phyloP scores from a whole-genome alignment of 2,888 invertebrate genomes.

The Lissonota sp. region DNA sequence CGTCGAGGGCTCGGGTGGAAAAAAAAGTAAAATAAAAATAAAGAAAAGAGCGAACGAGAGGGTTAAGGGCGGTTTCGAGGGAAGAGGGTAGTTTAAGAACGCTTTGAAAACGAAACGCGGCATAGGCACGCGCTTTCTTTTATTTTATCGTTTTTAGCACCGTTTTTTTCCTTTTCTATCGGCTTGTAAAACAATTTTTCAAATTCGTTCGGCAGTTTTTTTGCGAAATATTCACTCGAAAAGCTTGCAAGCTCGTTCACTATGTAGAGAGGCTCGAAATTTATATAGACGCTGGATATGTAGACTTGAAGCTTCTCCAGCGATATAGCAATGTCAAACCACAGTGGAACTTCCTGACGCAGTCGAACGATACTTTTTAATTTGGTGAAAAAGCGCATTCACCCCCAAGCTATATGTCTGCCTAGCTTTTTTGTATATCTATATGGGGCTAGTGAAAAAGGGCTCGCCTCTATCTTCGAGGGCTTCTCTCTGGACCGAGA shows the following conservation, averaged over 20 bases:
- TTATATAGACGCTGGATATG: background rate
- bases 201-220: too few species aligned
- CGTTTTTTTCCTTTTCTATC: too few species aligned
- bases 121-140: constrained; percentile 52
- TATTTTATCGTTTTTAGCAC: too few species aligned
- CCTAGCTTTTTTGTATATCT: constrained; percentile 56
- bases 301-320: constrained; percentile 43
- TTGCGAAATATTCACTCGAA: too few species aligned
- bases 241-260: too few species aligned
- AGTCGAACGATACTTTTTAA: constrained; percentile 83
- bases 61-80: constrained; percentile 71
- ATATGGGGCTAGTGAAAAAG: constrained; percentile 46
- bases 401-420: constrained; percentile 66
- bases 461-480: constrained; percentile 62
- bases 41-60: constrained; percentile 64
- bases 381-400: constrained; percentile 83
- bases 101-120: constrained; percentile 77
- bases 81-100: constrained; percentile 75
- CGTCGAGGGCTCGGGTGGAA: constrained; percentile 50
- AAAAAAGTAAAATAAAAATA: constrained; percentile 48
- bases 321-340: constrained; percentile 56
- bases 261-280: too few species aligned
- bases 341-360: constrained; percentile 72
- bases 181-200: too few species aligned
- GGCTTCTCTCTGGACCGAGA: constrained; percentile 70